Evolutionary conservation across 2,113 vertebrate species (phyloP).

Genomic region (Boleophthalmus pectinirostris): DNA sequence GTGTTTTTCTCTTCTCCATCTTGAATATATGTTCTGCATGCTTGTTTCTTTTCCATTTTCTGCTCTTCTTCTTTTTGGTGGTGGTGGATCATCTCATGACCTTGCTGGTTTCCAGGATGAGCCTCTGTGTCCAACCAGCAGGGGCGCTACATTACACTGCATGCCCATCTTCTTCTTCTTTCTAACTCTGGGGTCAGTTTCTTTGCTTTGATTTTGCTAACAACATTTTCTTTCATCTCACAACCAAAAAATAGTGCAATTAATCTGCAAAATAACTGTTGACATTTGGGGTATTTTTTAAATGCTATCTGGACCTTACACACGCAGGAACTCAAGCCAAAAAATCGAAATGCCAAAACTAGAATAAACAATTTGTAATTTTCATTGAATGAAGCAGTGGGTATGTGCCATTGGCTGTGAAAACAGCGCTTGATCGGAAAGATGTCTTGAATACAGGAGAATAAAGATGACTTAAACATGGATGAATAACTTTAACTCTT

Average conservation of each 20-base stretch:
- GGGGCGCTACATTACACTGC: constrained; percentile 80
- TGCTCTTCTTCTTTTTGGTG: constrained; percentile 35
- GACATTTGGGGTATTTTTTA: no score
- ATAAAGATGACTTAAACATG: no score
- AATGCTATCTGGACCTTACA: no score
- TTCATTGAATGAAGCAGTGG: no score
- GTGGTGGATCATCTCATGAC: constrained; percentile 68
- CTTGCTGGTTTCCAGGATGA: constrained; percentile 86
- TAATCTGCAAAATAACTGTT: no score
- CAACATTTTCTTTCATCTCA: not conserved
- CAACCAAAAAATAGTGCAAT: not conserved
- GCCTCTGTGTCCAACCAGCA: constrained; percentile 88
- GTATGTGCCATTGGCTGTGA: no score
- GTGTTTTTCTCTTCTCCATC: constrained; percentile 50
- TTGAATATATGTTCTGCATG: constrained; percentile 21
- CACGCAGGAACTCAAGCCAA: no score
- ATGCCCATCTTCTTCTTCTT: constrained; percentile 82
- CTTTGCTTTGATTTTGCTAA: not conserved
- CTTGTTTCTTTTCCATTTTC: constrained; percentile 13
- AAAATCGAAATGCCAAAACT: no score
- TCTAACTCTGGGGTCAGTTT: constrained; percentile 71
- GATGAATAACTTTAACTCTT: no score
- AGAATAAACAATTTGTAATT: no score
- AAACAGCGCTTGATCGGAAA: no score
- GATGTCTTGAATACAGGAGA: no score